These are phyloP conservation scores for Drosophila bocqueti DNA, from an alignment of 1,140 invertebrate genomes.

Conservation along the genomic window DNA sequence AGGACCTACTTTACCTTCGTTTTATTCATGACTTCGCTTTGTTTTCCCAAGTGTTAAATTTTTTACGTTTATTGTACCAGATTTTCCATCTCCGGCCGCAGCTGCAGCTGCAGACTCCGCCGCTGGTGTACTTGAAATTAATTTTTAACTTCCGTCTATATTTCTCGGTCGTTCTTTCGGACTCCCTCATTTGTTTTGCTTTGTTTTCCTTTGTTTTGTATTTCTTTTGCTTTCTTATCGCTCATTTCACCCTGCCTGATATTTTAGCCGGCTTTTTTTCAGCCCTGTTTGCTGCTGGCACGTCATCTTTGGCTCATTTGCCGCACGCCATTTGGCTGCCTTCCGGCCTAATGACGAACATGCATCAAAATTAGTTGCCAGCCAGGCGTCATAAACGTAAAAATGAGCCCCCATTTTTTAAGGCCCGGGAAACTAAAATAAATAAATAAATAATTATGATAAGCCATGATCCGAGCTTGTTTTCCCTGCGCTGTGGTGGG, in stretches of 20 bases:
- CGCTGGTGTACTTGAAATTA: slow-evolving; percentile 71
- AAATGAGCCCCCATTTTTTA: slow-evolving; percentile 51
- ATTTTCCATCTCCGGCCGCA: slow-evolving; percentile 57
- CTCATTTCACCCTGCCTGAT: slow-evolving; percentile 16
- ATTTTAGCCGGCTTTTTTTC: slow-evolving; percentile 14
- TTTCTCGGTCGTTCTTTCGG: slow-evolving; percentile 45
- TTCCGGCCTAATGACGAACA: slow-evolving; percentile 64
- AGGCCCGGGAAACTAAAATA: slow-evolving; percentile 53
- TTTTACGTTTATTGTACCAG: slow-evolving; percentile 81
- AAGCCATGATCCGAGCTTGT: slow-evolving; percentile 50
- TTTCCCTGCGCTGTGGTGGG: slow-evolving; percentile 6
- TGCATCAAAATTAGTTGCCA: slow-evolving; percentile 71
- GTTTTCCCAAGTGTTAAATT: slow-evolving; percentile 70
- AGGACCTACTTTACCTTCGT: slow-evolving; percentile 62
- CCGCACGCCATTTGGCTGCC: slow-evolving; percentile 54
- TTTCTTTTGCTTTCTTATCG: slow-evolving; percentile 49
- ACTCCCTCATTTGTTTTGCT: slow-evolving; percentile 33
- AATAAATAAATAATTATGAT: slow-evolving; percentile 77
- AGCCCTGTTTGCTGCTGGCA: slow-evolving; percentile 22
- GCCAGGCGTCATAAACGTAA: slow-evolving; percentile 54
- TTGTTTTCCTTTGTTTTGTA: slow-evolving; percentile 38
- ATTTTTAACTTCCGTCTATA: slow-evolving; percentile 82
- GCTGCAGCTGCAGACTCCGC: slow-evolving; percentile 65
- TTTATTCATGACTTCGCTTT: slow-evolving; percentile 75
- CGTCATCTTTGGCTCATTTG: slow-evolving; percentile 61